Percentiles rank a stretch among this genome's conserved stretches.
phyloP scores from a whole-genome alignment of 2,797 vertebrate genomes.

The Arrhamphus sclerolepis region DNA sequence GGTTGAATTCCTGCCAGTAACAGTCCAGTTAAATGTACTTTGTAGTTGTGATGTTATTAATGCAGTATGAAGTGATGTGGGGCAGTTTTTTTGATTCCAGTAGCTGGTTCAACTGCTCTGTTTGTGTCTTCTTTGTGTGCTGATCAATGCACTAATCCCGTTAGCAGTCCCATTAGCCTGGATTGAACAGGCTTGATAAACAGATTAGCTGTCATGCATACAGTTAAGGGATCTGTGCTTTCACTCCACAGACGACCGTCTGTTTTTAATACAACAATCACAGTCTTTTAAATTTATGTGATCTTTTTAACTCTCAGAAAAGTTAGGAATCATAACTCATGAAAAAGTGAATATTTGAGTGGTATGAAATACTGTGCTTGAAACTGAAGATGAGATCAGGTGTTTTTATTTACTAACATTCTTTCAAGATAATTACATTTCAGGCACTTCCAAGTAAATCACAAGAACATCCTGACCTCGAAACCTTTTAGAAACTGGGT shows the following conservation, averaged over 20 bases:
- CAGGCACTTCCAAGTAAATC: neutral
- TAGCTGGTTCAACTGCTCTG: slow-evolving; percentile 6
- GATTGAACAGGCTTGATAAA: slow-evolving; percentile 68
- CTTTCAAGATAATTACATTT: too few species aligned
- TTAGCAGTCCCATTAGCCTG: slow-evolving; percentile 62
- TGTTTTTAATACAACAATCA: neutral
- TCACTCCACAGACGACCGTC: slow-evolving; percentile 9
- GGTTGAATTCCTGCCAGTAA: neutral
- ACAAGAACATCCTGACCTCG: slow-evolving; percentile 14
- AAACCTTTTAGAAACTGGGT: slow-evolving; percentile 2
- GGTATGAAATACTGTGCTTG: neutral
- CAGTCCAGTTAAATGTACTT: slow-evolving; percentile 16
- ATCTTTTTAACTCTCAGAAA: neutral
- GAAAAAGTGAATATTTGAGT: neutral
- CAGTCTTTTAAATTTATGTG: neutral
- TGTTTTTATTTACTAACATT: too few species aligned
- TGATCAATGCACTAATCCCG: slow-evolving; percentile 67
- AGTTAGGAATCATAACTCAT: neutral
- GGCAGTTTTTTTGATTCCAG: slow-evolving; percentile 14
- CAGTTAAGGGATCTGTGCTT: slow-evolving; percentile 17
- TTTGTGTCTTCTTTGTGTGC: slow-evolving; percentile 33
- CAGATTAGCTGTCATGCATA: slow-evolving; percentile 67
- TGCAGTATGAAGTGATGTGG: slow-evolving; percentile 28
- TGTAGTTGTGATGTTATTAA: slow-evolving; percentile 28
- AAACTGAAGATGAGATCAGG: too few species aligned